Percentiles rank a stretch among this genome's conserved stretches.
Conservation (phyloP, 64 coral and sea anemone genomes). For the Astreopora myriophthalma region DNA sequence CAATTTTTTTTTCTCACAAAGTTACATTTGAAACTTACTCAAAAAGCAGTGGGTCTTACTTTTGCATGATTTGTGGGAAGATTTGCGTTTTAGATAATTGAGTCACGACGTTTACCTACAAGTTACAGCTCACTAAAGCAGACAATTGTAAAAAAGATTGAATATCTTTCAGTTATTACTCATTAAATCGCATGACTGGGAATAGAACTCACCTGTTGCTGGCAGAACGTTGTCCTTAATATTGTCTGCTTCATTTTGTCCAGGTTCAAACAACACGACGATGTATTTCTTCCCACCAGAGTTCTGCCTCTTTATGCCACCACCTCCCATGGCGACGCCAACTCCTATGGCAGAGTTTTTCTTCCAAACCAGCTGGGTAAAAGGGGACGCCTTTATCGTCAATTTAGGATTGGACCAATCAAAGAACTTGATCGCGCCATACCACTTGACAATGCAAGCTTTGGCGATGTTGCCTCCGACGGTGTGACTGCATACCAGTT, state of each 20-base stretch:
- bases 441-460: slow-evolving; percentile 52
- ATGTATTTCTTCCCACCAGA: slow-evolving; percentile 3
- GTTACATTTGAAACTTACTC: no score
- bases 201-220: slow-evolving; percentile 22
- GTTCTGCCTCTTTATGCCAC: not conserved
- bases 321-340: slow-evolving; percentile 11
- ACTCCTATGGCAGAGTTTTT: slow-evolving; percentile 1
- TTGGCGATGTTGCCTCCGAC: slow-evolving; percentile 7
- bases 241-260: not conserved
- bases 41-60: no score
- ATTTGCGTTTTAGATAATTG: no score
- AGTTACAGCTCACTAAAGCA: not conserved
- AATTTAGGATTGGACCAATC: slow-evolving; percentile 56
- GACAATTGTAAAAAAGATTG: not conserved
- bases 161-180: no score
- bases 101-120: no score
- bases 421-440: slow-evolving; percentile 30
- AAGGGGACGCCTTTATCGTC: slow-evolving; percentile 33
- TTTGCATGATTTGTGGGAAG: no score
- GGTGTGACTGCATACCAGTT: slow-evolving; percentile 24
- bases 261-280: slow-evolving; percentile 33
- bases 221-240: slow-evolving; percentile 34
- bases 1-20: no score
- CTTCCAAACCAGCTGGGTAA: slow-evolving; percentile 60
- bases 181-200: no score